Base-by-base conservation (phyloP, 2,888 invertebrate species). In the Noctua janthina region DNA sequence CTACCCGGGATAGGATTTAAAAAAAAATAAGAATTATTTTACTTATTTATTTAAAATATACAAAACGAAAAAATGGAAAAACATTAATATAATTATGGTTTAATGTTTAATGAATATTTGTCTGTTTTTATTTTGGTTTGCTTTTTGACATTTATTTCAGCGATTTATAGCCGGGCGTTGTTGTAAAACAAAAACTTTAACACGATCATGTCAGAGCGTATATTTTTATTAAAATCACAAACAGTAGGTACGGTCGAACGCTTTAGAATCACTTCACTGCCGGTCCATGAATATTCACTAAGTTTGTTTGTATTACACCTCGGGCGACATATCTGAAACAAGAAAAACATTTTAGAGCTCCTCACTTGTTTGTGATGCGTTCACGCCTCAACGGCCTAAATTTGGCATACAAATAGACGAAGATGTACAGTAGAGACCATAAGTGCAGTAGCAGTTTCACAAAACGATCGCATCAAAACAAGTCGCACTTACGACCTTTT, bases 301-400 rank as follows among this genome's bases (percentile, higher is more conserved):
- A 54, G 74, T 71, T 64, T 35, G 74, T 71, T 64, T 35, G 29
- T 64, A 39, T 56, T 66, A 29, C 66, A 49, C 39, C 49, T 35
- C 35, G 54, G 13, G 46, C 69, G 62, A 83, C 23, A 75, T 66
- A 82, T 78, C 89, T 90, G 87, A 43, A 87, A 87, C 69, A 86
- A 56, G 75, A 35, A 68, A 43, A 46, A n/a, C 7, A 68, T 68
- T n/a, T 68, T 67, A 46, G 20, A 64, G 35, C n/a, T n/a, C 2
- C 8, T n/a, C 39, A 67, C 43, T 66, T 49, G n/a, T 62, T 62
- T 29, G 62, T 62, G 29, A 62, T 17, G 15, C 62, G 62, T 62
- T 29, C 29, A 62, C 29, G 29, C 29, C 15, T 29, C 7, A 29
- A 62, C 15, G 29, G 15, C 29, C 7, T 29, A 62, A 62, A 62